phyloP scores from a whole-genome alignment of 2,113 vertebrate genomes.

The Isichthys henryi region DNA sequence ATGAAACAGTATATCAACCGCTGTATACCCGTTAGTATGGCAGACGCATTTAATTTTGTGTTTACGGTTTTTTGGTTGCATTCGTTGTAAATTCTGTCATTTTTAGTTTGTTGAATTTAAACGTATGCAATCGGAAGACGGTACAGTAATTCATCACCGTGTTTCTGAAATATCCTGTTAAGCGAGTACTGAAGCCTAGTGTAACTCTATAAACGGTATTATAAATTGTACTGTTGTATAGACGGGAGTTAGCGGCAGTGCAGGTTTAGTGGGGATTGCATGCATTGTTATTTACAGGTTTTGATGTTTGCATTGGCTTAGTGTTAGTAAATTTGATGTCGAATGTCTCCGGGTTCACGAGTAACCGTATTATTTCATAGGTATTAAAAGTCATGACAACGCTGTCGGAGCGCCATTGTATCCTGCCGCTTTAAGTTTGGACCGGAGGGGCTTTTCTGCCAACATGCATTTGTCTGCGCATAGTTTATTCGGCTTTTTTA shows the following conservation, averaged over 20 bases:
- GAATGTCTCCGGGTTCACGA: background rate
- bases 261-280: background rate
- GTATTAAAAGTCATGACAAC: background rate
- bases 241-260: background rate
- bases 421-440: background rate
- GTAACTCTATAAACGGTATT: background rate
- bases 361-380: background rate
- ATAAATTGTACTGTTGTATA: background rate
- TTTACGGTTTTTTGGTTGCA: background rate
- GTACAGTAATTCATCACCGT: constrained; percentile 40
- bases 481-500: constrained; percentile 2
- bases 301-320: background rate
- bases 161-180: constrained; percentile 33
- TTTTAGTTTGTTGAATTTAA: constrained; percentile 28
- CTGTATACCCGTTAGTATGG: background rate
- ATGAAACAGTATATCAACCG: background rate
- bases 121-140: constrained; percentile 52
- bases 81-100: constrained; percentile 14
- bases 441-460: background rate
- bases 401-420: background rate
- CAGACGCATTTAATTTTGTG: background rate
- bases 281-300: background rate
- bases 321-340: background rate
- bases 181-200: constrained; percentile 45
- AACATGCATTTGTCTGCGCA: background rate